Conservation (phyloP, 2,797 vertebrate genomes). For the Urophycis tenuis region DNA sequence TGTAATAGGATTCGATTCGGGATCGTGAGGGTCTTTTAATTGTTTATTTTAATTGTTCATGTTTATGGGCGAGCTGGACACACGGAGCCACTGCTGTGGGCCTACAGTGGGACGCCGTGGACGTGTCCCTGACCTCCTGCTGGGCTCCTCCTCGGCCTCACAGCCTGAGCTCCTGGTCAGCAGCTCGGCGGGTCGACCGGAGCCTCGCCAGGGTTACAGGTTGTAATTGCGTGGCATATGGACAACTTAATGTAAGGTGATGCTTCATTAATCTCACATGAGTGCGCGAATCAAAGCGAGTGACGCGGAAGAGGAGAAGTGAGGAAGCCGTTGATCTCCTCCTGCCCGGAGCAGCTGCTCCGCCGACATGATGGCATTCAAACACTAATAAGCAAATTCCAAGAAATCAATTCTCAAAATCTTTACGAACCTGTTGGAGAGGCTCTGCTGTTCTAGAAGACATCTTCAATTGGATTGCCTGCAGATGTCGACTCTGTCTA, state of each 20-base stretch:
- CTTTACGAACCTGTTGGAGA: not conserved
- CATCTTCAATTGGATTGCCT: not conserved
- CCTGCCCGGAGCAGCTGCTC: conserved; percentile 61
- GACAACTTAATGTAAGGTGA: conserved; percentile 65
- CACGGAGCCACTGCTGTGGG: too few relatives aligned
- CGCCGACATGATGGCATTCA: conserved; percentile 55
- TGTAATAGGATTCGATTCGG: too few relatives aligned
- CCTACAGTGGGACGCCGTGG: too few relatives aligned
- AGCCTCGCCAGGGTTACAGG: conserved; percentile 56
- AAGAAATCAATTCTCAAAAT: conserved; percentile 19
- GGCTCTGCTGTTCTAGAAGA: too few relatives aligned
- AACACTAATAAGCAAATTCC: conserved; percentile 35
- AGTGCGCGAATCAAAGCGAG: conserved; percentile 63
- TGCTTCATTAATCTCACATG: conserved; percentile 62
- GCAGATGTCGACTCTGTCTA: not conserved
- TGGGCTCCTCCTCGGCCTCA: too few relatives aligned
- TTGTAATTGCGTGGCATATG: conserved; percentile 65
- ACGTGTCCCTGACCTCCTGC: too few relatives aligned
- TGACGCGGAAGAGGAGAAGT: conserved; percentile 64
- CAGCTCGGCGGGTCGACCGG: conserved; percentile 36
- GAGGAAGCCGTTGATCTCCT: conserved; percentile 62
- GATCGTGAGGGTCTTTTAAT: too few relatives aligned
- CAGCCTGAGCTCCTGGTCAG: conserved; percentile 43
- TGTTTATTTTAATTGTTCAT: too few relatives aligned
- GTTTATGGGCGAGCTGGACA: too few relatives aligned